Percentiles rank a stretch among this genome's conserved stretches.
Evolutionary conservation across 2,888 invertebrate species (phyloP).

Genomic region (Pegoplata infirma): DNA sequence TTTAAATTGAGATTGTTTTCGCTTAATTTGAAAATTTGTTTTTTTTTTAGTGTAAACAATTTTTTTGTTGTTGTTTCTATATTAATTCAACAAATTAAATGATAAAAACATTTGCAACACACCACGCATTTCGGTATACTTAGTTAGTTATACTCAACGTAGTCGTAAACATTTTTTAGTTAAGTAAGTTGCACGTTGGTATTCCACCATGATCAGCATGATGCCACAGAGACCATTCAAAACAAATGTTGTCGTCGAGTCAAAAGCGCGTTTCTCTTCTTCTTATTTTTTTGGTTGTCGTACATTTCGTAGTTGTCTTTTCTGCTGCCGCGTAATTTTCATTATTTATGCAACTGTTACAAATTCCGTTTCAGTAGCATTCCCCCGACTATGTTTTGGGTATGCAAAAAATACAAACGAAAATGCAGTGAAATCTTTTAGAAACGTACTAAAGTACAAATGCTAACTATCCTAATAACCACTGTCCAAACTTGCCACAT

Average conservation of each 20-base stretch:
- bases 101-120: conserved; percentile 28
- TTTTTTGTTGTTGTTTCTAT: background rate
- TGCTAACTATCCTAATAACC: no score
- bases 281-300: conserved; percentile 28
- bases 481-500: no score
- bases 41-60: no score
- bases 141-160: no score
- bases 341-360: conserved; percentile 66
- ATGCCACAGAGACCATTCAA: conserved; percentile 61
- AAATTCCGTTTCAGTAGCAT: conserved; percentile 63
- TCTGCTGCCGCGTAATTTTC: conserved; percentile 36
- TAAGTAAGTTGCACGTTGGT: conserved; percentile 12
- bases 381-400: conserved; percentile 25
- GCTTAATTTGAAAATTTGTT: no score
- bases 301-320: no score
- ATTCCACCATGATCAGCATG: conserved; percentile 50
- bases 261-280: conserved; percentile 37
- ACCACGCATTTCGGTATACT: background rate
- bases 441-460: no score
- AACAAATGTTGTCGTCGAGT: conserved; percentile 62
- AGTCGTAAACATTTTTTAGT: conserved; percentile 40
- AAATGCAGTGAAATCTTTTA: no score
- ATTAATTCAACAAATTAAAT: conserved; percentile 53
- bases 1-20: no score
- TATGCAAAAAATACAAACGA: conserved; percentile 45